Conservation (phyloP, 2,888 invertebrate genomes). For the Phorcus lineatus region DNA sequence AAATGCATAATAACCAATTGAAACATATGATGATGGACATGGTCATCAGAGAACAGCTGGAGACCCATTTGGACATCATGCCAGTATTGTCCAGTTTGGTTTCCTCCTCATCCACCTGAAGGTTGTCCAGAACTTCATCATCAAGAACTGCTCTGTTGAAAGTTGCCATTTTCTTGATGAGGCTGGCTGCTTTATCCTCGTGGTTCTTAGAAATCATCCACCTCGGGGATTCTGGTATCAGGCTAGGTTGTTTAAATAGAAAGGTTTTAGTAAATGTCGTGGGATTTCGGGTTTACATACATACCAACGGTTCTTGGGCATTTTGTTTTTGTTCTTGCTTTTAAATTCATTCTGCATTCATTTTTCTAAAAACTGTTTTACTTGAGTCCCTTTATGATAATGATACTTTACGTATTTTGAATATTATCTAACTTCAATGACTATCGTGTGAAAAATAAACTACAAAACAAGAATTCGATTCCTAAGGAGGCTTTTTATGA, state of each 20-base stretch:
- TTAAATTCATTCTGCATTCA: no score
- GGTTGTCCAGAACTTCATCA: constrained; percentile 51
- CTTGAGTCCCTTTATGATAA: no score
- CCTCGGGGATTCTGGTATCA: constrained; percentile 41
- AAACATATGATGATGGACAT: constrained; percentile 56
- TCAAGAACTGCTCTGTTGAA: constrained; percentile 35
- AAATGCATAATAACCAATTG: constrained; percentile 53
- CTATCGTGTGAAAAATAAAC: no score
- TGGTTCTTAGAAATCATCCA: constrained; percentile 37
- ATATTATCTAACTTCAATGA: no score
- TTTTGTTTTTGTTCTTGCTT: no score
- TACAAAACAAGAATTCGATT: no score
- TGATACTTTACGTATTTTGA: no score
- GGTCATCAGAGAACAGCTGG: constrained; percentile 37
- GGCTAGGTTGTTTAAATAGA: not conserved
- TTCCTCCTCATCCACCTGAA: constrained; percentile 23
- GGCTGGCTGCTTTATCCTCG: constrained; percentile 20
- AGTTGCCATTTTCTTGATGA: constrained; percentile 33
- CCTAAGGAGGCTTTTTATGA: no score
- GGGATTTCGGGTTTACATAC: no score
- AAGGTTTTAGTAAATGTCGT: no score
- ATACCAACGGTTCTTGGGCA: no score
- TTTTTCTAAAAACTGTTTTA: no score
- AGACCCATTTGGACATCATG: constrained; percentile 42
- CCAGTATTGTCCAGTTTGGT: constrained; percentile 42